Evolutionary conservation across 2,888 invertebrate genomes (phyloP), one percentile per base, ranked within the genome.

Genomic region (Tetragnatha montana): DNA sequence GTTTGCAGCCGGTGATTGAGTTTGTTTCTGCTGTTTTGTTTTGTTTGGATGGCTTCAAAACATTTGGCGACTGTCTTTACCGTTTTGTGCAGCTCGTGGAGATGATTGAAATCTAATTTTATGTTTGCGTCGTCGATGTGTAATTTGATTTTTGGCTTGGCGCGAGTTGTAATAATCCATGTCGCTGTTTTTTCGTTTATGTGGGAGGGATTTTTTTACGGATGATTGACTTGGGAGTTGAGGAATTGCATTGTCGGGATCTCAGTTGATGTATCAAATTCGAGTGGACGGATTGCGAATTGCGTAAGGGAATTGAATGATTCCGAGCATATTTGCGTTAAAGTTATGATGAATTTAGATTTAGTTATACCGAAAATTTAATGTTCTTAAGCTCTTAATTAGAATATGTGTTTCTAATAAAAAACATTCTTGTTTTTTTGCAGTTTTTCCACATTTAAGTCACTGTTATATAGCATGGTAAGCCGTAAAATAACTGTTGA

Each of bases 1-100:
- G 60, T 60, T 74, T 70, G 17, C 69, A 68, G 22, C 21, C 73
- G 69, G 76, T 75, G 50, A 70, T 84, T 84, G 70, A 35, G 22
- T 49, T 76, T 69, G 76, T 75, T 68, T 83, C 74, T 74, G 60
- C 50, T 84, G 19, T 76, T 73, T 60, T 12, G 19, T 49, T 50
- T 60, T n/a, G n/a, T n/a, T n/a, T n/a, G n/a, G 8, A 17, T n/a
- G 51, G n/a, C 22, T 35, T 81, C 21, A 50, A 17, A 74, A 60
- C 47, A 21, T 60, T 35, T 8, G 60, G 60, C 12, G 60, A 12
- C 60, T 21, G 60, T 14, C 60, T 21, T 22, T 60, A 78, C 22
- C 51, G 78, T 78, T 78, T n/a, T 21, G 17, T 60, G 14, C 4
- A 14, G 21, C 60, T 22, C 19, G n/a, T n/a, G 47, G 19, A 12